These are phyloP conservation scores for Etheostoma nigrum DNA, from an alignment of 2,797 vertebrate species.

Conservation along the genomic window DNA sequence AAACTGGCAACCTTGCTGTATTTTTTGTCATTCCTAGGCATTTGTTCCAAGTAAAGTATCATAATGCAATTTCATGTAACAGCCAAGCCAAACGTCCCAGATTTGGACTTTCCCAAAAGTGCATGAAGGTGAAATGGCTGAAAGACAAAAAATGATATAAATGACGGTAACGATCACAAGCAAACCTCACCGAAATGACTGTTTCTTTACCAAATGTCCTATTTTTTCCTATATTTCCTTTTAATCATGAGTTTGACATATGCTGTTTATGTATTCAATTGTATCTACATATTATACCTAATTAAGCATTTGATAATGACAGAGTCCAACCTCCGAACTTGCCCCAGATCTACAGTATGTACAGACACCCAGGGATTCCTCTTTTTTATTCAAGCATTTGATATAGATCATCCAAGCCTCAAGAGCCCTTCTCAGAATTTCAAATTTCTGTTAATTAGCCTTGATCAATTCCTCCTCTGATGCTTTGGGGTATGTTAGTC, in stretches of 20 bases:
- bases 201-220: background rate
- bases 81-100: background rate
- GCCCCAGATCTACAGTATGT: conserved; percentile 31
- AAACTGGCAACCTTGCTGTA: background rate
- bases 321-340: conserved; percentile 33
- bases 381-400: conserved; percentile 49
- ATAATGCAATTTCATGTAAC: background rate
- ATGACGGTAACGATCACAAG: background rate
- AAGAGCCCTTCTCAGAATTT: conserved; percentile 40
- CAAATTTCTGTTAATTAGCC: conserved; percentile 63
- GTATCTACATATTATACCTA: conserved; percentile 29
- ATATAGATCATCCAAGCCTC: conserved; percentile 50
- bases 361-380: conserved; percentile 43
- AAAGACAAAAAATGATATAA: background rate
- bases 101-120: background rate
- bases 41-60: background rate
- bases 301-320: conserved; percentile 46
- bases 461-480: conserved; percentile 58
- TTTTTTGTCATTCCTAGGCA: background rate
- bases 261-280: conserved; percentile 10
- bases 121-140: background rate
- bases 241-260: background rate
- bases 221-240: background rate
- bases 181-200: background rate
- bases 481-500: conserved; percentile 32